Conservation (phyloP, 2,113 vertebrate genomes). For the Gymnogyps californianus region DNA sequence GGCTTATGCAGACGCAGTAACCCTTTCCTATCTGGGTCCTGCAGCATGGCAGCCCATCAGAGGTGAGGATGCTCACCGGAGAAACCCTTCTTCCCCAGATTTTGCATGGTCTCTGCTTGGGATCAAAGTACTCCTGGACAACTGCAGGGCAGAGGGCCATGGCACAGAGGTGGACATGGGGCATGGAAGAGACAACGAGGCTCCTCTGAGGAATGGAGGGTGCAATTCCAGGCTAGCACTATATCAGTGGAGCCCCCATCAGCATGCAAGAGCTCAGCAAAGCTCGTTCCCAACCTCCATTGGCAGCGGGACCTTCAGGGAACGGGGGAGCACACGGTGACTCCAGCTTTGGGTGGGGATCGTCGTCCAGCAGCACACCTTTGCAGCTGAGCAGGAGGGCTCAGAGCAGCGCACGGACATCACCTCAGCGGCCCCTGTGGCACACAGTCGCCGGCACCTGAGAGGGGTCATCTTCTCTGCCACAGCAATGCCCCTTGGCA, state of each 20-base stretch:
- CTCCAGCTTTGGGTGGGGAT: neutral
- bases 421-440: neutral
- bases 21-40: neutral
- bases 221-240: neutral
- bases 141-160: neutral
- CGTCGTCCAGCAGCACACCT: neutral
- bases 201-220: neutral
- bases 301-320: neutral
- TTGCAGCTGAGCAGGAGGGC: neutral
- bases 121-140: neutral
- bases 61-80: neutral
- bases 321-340: fast-evolving
- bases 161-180: neutral
- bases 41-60: neutral
- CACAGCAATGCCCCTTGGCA: neutral
- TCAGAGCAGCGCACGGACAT: neutral
- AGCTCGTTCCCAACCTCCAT: neutral
- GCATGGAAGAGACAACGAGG: neutral
- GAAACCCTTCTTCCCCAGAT: neutral
- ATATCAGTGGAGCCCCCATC: neutral
- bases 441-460: neutral
- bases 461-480: neutral
- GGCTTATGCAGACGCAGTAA: constrained; percentile 13
- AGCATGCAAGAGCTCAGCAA: neutral
- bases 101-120: neutral